Percentiles rank a stretch among this genome's conserved stretches.
Evolutionary conservation across 2,797 vertebrate genomes (phyloP).

Genomic region (Argyrosomus regius): DNA sequence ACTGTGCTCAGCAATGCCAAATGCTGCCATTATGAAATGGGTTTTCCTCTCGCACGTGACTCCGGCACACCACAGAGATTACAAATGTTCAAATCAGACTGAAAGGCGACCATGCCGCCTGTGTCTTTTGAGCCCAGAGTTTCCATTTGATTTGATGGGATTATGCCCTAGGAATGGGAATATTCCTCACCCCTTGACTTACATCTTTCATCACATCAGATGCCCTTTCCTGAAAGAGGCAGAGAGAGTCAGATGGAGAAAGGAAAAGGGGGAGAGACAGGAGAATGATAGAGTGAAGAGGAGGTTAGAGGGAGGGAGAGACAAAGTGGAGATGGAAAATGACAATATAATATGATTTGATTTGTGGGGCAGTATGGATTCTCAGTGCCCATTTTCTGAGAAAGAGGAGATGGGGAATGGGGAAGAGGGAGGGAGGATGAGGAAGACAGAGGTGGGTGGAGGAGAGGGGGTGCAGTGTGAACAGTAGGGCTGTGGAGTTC

Average conservation of each 20-base stretch:
- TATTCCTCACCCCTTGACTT: constrained; percentile 41
- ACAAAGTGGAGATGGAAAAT: constrained; percentile 78
- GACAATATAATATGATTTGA: constrained; percentile 83
- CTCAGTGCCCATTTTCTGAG: constrained; percentile 67
- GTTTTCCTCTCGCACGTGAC: constrained; percentile 13
- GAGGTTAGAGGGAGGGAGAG: constrained; percentile 55
- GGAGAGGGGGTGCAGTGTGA: constrained; percentile 63
- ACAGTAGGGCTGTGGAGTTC: constrained; percentile 67
- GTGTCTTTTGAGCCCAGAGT: constrained; percentile 50
- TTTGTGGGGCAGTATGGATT: constrained; percentile 76
- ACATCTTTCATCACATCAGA: constrained; percentile 63
- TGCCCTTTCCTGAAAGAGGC: constrained; percentile 46
- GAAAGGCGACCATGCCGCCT: constrained; percentile 14
- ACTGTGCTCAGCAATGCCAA: constrained; percentile 18
- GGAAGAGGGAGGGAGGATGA: constrained; percentile 12
- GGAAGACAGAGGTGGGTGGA: constrained; percentile 58
- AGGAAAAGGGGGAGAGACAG: constrained; percentile 25
- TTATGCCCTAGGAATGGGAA: constrained; percentile 58
- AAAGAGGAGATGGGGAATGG: constrained; percentile 42
- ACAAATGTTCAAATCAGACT: constrained; percentile 40
- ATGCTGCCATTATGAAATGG: constrained; percentile 36
- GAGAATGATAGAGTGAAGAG: constrained; percentile 60
- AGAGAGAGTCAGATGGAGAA: constrained; percentile 21
- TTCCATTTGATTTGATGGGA: constrained; percentile 67
- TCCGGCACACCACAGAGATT: constrained; percentile 6